Percentiles rank a stretch among this genome's conserved stretches.
phyloP scores from a whole-genome alignment of 2,113 vertebrate species.

The Trogon melanurus region DNA sequence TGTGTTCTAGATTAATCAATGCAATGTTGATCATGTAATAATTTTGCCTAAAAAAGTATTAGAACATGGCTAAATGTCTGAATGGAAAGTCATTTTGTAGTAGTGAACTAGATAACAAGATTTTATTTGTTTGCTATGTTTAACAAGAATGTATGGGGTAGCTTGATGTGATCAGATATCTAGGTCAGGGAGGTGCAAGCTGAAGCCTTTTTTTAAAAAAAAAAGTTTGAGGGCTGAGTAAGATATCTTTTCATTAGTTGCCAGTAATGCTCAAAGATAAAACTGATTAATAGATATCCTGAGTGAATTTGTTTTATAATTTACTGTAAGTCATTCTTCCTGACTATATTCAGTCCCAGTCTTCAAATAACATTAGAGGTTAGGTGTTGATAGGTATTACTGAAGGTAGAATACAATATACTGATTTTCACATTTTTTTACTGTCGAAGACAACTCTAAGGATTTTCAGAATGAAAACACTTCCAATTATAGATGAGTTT shows the following conservation, averaged over 20 bases:
- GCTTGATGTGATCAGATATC: background rate
- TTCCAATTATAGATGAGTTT: background rate
- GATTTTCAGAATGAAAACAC: background rate
- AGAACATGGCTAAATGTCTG: background rate
- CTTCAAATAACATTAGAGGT: background rate
- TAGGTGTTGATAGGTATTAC: background rate
- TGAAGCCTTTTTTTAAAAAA: background rate
- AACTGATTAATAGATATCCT: background rate
- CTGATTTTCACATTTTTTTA: background rate
- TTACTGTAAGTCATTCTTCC: background rate
- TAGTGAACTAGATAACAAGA: background rate
- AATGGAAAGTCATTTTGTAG: background rate
- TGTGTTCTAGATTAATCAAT: background rate
- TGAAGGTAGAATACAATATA: background rate
- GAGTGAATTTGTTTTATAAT: background rate
- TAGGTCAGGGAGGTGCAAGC: background rate
- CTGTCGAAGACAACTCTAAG: background rate
- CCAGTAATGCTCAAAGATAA: background rate
- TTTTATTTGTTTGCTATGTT: background rate
- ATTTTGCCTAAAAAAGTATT: background rate
- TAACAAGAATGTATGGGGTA: background rate
- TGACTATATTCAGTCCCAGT: background rate
- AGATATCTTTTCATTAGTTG: background rate
- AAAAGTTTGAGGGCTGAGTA: background rate
- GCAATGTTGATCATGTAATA: background rate